These are phyloP conservation scores for Panagrolaimus sp. DNA, from an alignment of 1,140 invertebrate species.

Conservation along the genomic window DNA sequence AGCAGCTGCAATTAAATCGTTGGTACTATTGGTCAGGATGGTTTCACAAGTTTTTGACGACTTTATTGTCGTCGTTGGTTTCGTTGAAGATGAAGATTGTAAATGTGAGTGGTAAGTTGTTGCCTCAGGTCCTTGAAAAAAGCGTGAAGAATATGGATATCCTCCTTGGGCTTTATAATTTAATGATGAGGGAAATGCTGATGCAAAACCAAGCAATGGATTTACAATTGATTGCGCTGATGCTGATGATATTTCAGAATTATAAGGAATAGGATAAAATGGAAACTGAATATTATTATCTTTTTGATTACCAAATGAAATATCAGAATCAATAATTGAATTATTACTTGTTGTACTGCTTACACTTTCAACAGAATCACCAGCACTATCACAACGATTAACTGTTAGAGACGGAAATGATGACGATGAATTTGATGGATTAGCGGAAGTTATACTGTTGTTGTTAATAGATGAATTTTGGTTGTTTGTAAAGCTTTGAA, in stretches of 20 bases:
- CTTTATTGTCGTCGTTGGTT: not conserved
- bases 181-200: not conserved
- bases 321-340: not conserved
- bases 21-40: not conserved
- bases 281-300: not conserved
- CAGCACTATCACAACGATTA: conserved; percentile 14
- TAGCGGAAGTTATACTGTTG: no score
- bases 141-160: not conserved
- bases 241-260: not conserved
- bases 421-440: not conserved
- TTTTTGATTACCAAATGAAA: no score
- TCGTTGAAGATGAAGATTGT: not conserved
- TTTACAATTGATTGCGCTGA: not conserved
- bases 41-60: not conserved
- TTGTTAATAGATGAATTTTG: no score
- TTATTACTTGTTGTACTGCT: conserved; percentile 2
- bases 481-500: not conserved
- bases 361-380: not conserved
- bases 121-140: not conserved
- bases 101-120: not conserved
- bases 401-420: conserved; percentile 1
- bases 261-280: not conserved
- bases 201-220: conserved; percentile 7
- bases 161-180: not conserved
- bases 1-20: conserved; percentile 2